Conservation (phyloP, 2,113 vertebrate species). For the Mystacornis crossleyi region DNA sequence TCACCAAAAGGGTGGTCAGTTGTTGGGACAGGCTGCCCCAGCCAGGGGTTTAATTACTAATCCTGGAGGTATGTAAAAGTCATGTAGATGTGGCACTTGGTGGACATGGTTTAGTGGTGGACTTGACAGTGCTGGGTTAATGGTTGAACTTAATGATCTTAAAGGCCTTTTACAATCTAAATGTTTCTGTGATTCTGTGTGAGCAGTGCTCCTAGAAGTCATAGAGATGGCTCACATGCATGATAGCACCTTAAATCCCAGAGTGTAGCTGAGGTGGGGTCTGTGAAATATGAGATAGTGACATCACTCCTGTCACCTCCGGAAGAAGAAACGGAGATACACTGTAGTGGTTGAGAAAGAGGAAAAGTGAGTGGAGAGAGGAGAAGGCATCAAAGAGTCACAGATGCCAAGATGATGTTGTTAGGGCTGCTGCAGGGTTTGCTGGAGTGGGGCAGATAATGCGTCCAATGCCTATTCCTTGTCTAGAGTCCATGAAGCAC, state of each 20-base stretch:
- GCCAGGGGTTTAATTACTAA: not conserved
- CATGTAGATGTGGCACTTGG: not conserved
- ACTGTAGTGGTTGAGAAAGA: not conserved
- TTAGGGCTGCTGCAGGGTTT: not conserved
- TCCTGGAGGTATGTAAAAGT: not conserved
- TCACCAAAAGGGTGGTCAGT: not conserved
- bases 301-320: not conserved
- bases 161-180: not conserved
- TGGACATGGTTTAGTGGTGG: not conserved
- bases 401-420: not conserved
- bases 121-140: not conserved
- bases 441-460: not conserved
- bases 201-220: not conserved
- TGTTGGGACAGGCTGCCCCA: not conserved
- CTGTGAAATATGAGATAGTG: not conserved
- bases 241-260: not conserved
- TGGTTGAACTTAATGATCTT: not conserved
- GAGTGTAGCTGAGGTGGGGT: not conserved
- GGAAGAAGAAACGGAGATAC: not conserved
- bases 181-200: not conserved
- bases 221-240: not conserved
- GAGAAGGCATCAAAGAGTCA: not conserved
- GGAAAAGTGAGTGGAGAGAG: not conserved
- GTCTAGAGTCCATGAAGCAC: not conserved
- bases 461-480: not conserved